Percentiles rank a stretch among this genome's conserved stretches.
phyloP scores from a whole-genome alignment of 2,113 vertebrate species.

The Macrotis lagotis region DNA sequence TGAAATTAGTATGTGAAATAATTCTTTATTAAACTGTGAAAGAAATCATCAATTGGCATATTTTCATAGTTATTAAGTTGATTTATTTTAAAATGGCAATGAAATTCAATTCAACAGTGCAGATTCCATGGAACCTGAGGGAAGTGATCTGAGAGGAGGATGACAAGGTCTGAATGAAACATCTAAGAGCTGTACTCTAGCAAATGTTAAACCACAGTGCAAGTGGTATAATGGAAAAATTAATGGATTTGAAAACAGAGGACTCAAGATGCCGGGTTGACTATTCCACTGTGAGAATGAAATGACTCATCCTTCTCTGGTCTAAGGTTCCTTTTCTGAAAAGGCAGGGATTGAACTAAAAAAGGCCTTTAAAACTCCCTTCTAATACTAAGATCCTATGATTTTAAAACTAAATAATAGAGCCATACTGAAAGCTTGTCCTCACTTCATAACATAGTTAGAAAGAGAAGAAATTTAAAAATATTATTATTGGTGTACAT shows the following conservation, averaged over 20 bases:
- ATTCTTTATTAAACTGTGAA: too few relatives aligned
- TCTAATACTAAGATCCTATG: neutral
- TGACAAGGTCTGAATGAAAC: neutral
- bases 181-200: conserved; percentile 5
- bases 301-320: neutral
- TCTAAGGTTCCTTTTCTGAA: neutral
- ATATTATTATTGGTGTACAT: neutral
- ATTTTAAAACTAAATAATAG: neutral
- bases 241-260: neutral
- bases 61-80: conserved; percentile 50
- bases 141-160: neutral
- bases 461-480: neutral
- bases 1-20: too few relatives aligned
- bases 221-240: neutral
- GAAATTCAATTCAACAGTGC: conserved; percentile 20
- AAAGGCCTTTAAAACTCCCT: neutral
- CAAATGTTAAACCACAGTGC: neutral
- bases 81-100: conserved; percentile 52
- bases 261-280: neutral
- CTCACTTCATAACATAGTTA: neutral
- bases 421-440: neutral
- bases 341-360: neutral
- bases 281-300: neutral
- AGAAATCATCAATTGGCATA: too few relatives aligned
- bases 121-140: neutral